Base-by-base conservation (phyloP, 37 sponge, comb jelly and placozoan genomes). In the Bolinopsis microptera region DNA sequence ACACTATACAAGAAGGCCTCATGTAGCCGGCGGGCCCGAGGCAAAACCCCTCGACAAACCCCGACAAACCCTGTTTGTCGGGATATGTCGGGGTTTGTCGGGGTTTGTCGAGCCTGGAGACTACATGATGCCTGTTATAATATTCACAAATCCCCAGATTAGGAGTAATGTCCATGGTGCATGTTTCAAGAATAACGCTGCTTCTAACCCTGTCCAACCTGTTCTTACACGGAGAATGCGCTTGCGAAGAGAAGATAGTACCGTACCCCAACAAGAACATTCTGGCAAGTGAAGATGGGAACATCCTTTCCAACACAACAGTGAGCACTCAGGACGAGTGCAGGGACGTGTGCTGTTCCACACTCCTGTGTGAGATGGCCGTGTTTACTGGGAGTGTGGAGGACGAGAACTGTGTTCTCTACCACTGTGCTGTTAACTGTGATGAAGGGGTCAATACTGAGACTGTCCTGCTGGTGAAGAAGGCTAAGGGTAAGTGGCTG, bases 251-350 rank as follows among this genome's bases (percentile, higher is more conserved):
- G 13, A 48, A 48, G 5, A 48, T 48, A 48, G 13, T 18, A 48
- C 39, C 90, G 22, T 86, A 86, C 26, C 21, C 61, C 28, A n/a
- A 86, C 9, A 38, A 86, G 5, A n/a, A 0, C 61, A 40, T 86
- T 27, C 48, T 39, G 22, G 39, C 3, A 0, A 86, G 26, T 86
- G 61, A 41, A 13, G 35, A 40, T 13, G 32, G 25, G 9, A 86
- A 41, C 26, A 39, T 77, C 16, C 35, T 77, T 2, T 35, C 35
- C 28, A 77, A 41, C n/a, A n/a, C 35, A 8, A 86, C 61, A 16
- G 90, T 34, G 2, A 38, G 26, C 9, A 39, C 90, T 39, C 38
- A 86, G 39, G 61, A 39, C 0, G 90, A 86, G 3, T 86, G 90
- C 39, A 35, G 35, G 8, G 35, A 34, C 0, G 35, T 22, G 8